These are phyloP conservation scores for Heliopora coerulea DNA, from an alignment of 92 coral and sea anemone species.

Conservation along the genomic window DNA sequence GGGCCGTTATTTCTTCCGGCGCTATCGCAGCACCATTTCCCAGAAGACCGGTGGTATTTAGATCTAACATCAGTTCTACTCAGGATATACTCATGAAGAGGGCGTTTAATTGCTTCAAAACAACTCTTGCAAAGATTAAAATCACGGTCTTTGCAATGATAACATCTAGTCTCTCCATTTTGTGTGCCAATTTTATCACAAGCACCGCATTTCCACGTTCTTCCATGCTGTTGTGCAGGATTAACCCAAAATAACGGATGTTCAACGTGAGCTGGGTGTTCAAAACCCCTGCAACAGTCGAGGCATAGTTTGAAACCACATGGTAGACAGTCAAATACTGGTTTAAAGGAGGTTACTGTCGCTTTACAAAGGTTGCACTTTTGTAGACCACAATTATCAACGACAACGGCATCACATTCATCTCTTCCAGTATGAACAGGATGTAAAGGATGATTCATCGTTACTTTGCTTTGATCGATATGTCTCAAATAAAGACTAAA, in stretches of 20 bases:
- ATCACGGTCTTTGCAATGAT: constrained; percentile 59
- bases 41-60: constrained; percentile 59
- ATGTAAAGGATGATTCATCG: constrained; percentile 30
- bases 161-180: constrained; percentile 51
- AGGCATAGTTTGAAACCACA: not conserved
- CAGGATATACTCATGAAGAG: constrained; percentile 69
- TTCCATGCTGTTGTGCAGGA: not conserved
- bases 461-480: not conserved
- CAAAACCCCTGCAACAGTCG: not conserved
- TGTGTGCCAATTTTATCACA: constrained; percentile 51
- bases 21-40: constrained; percentile 81
- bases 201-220: constrained; percentile 65
- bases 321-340: not conserved
- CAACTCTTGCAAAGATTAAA: constrained; percentile 75
- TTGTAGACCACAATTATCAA: not conserved
- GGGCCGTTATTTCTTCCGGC: constrained; percentile 67
- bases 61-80: constrained; percentile 57
- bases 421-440: constrained; percentile 5
- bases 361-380: not conserved
- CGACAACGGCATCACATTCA: constrained; percentile 3
- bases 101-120: constrained; percentile 51
- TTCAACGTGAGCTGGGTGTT: constrained; percentile 2
- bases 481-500: too few relatives aligned
- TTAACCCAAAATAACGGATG: not conserved
- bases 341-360: not conserved